These are phyloP conservation scores for Musca domestica DNA, from an alignment of 1,140 invertebrate genomes.

Conservation along the genomic window DNA sequence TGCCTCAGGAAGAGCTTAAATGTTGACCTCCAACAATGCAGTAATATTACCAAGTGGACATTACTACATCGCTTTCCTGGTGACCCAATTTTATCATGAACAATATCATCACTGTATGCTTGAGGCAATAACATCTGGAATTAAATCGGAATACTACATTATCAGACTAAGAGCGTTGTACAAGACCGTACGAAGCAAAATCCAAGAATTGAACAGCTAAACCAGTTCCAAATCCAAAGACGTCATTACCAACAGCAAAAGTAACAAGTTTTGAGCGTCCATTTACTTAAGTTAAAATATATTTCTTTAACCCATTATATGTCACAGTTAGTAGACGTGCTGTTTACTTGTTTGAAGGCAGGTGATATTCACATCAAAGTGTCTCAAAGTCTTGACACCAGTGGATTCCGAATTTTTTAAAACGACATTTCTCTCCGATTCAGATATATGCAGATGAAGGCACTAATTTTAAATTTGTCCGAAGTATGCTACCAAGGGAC, in stretches of 20 bases:
- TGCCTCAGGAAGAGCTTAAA: too few species aligned
- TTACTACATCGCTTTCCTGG: too few species aligned
- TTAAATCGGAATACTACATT: too few species aligned
- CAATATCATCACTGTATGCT: too few species aligned
- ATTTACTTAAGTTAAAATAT: not conserved
- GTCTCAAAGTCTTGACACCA: not conserved
- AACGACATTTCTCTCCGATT: not conserved
- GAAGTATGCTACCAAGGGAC: not conserved
- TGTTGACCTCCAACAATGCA: too few species aligned
- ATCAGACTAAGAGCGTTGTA: too few species aligned
- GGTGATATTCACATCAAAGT: conserved; percentile 2
- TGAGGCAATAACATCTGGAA: too few species aligned
- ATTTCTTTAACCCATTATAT: conserved; percentile 35
- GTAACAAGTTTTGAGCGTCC: not conserved
- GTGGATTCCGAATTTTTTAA: conserved; percentile 2
- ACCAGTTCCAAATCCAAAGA: too few species aligned
- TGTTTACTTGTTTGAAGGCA: conserved; percentile 1
- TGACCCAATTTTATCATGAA: too few species aligned
- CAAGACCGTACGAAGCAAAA: too few species aligned
- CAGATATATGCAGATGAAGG: conserved; percentile 7
- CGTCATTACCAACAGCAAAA: not conserved
- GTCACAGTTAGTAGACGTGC: not conserved
- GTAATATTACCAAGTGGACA: too few species aligned
- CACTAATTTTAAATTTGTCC: conserved; percentile 10
- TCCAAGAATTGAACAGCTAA: too few species aligned